These are phyloP conservation scores for Xestia c-nigrum DNA, from an alignment of 2,888 invertebrate species.

Conservation along the genomic window DNA sequence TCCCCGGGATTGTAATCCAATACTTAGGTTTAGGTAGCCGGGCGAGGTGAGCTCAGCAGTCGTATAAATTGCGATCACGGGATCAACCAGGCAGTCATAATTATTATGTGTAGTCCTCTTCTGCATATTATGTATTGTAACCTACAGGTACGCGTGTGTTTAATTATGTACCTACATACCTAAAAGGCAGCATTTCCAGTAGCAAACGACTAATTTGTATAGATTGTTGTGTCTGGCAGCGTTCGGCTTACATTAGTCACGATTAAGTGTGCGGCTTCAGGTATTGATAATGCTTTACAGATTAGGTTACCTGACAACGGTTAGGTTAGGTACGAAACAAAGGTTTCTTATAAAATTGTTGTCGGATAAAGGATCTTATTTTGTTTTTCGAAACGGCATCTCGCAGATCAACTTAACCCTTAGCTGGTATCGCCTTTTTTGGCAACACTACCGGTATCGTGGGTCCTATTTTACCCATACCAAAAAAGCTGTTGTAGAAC, in stretches of 20 bases:
- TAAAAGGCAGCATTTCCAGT: constrained; percentile 12
- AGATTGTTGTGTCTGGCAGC: constrained; percentile 32
- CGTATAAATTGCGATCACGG: not conserved
- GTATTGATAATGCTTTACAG: constrained; percentile 21
- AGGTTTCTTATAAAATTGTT: not conserved
- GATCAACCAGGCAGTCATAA: not conserved
- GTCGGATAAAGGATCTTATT: not conserved
- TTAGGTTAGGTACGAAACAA: not conserved
- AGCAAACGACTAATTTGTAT: constrained; percentile 15
- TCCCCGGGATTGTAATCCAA: not conserved
- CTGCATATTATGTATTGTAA: not conserved
- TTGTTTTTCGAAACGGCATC: too few species aligned
- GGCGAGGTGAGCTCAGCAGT: not conserved
- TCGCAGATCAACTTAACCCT: too few species aligned
- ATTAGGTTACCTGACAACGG: constrained; percentile 10
- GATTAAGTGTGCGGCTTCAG: constrained; percentile 39
- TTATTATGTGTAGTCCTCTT: too few species aligned
- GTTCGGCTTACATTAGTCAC: constrained; percentile 43
- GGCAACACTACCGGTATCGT: too few species aligned
- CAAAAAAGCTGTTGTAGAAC: too few species aligned
- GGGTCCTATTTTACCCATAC: too few species aligned
- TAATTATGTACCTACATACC: not conserved
- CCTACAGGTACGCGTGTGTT: not conserved
- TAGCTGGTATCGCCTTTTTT: too few species aligned
- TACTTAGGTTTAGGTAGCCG: not conserved